These are phyloP conservation scores for Drosophila ercepeae DNA, from an alignment of 1,140 invertebrate genomes.

Conservation along the genomic window DNA sequence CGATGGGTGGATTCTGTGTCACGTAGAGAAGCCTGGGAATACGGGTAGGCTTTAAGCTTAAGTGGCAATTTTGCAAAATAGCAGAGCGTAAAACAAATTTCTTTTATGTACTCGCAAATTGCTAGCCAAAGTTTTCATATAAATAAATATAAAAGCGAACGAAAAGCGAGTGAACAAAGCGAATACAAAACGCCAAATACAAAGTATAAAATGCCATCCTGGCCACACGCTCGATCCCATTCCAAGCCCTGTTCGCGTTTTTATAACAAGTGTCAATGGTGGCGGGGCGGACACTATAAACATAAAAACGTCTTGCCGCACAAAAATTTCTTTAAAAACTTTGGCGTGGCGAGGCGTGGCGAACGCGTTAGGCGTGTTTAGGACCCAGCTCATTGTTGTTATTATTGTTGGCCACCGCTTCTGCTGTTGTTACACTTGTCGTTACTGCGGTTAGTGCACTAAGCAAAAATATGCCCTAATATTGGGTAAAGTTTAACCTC, in stretches of 20 bases:
- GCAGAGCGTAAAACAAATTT: constrained; percentile 76
- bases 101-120: constrained; percentile 81
- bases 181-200: constrained; percentile 48
- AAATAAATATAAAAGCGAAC: constrained; percentile 76
- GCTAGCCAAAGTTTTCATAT: constrained; percentile 77
- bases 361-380: constrained; percentile 59
- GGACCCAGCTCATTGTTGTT: constrained; percentile 49
- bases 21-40: constrained; percentile 5
- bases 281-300: constrained; percentile 57
- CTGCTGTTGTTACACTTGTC: constrained; percentile 13
- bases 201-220: constrained; percentile 66
- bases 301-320: constrained; percentile 67
- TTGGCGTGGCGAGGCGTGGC: constrained; percentile 63
- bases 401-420: constrained; percentile 26
- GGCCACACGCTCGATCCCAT: constrained; percentile 34
- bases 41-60: constrained; percentile 61
- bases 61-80: constrained; percentile 80
- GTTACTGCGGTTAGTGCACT: constrained; percentile 19
- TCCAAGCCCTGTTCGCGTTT: not conserved
- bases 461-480: not conserved
- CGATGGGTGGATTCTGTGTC: constrained; percentile 3
- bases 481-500: not conserved
- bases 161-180: constrained; percentile 50
- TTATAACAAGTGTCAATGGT: constrained; percentile 74
- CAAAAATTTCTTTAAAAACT: constrained; percentile 68